A percentile compares a stretch with the other conserved stretches of the same genome.
Evolutionary conservation across 2,113 vertebrate genomes (phyloP).

Genomic region (Neodon shergylaensis): DNA sequence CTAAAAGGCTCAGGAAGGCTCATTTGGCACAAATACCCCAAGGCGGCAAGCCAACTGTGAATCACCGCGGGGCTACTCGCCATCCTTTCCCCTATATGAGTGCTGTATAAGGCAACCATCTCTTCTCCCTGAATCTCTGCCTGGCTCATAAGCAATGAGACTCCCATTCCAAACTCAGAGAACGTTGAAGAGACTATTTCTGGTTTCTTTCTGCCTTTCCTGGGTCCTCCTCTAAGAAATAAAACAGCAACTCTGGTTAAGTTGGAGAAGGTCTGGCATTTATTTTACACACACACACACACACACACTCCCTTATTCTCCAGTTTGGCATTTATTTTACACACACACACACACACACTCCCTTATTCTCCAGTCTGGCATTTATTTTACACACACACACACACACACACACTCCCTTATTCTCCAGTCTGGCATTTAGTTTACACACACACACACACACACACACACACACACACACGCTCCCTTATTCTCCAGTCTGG

Average conservation of each 20-base stretch:
- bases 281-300: no score
- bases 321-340: no score
- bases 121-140: not conserved
- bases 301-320: no score
- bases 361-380: no score
- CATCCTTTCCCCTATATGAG: not conserved
- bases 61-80: not conserved
- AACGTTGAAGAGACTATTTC: conserved; percentile 25
- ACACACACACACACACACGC: not conserved
- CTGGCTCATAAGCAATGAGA: not conserved
- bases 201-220: conserved; percentile 12
- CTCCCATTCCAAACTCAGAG: not conserved
- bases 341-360: no score
- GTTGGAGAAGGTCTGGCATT: not conserved
- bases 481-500: no score
- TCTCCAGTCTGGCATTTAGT: no score
- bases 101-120: not conserved
- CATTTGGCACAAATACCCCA: not conserved
- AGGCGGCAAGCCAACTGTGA: not conserved
- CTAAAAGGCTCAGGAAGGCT: not conserved
- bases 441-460: not conserved
- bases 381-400: not conserved
- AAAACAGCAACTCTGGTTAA: not conserved
- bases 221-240: not conserved
- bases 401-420: not conserved